These are phyloP conservation scores for Acleris emargana DNA, from an alignment of 2,888 invertebrate genomes.

Conservation along the genomic window DNA sequence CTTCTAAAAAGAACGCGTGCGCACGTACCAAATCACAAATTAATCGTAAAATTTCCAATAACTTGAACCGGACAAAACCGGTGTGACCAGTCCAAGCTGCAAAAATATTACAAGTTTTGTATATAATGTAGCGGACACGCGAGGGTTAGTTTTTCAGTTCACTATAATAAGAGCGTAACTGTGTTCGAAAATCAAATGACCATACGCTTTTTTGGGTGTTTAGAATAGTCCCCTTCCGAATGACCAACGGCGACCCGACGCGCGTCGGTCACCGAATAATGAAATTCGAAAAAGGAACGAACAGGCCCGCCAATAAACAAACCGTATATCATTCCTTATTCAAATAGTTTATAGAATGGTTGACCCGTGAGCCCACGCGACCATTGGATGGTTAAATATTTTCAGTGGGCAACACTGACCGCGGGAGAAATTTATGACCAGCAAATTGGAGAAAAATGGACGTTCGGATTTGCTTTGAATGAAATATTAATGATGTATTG, in stretches of 20 bases:
- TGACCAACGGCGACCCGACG: conserved; percentile 76
- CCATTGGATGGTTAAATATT: conserved; percentile 81
- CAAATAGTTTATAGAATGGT: conserved; percentile 79
- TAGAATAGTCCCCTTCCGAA: conserved; percentile 52
- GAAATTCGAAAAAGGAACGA: conserved; percentile 75
- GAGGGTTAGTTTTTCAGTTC: conserved; percentile 60
- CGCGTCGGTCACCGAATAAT: conserved; percentile 76
- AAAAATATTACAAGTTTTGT: conserved; percentile 75
- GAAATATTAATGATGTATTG: conserved; percentile 25
- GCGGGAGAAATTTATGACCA: conserved; percentile 71
- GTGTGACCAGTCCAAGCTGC: conserved; percentile 69
- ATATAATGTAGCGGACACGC: conserved; percentile 69
- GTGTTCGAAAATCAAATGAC: not conserved
- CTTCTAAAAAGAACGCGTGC: conserved; percentile 72
- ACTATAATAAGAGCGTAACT: conserved; percentile 9
- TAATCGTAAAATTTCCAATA: conserved; percentile 80
- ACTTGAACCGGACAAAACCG: conserved; percentile 56
- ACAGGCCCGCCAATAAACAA: conserved; percentile 83
- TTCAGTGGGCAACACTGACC: conserved; percentile 74
- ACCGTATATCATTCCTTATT: conserved; percentile 83
- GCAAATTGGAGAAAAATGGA: conserved; percentile 58
- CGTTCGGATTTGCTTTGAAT: conserved; percentile 20
- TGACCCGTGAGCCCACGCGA: conserved; percentile 81
- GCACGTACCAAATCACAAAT: conserved; percentile 70
- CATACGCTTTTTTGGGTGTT: conserved; percentile 48